phyloP scores from a whole-genome alignment of 2,888 invertebrate genomes.

The Perizoma flavofasciatum region DNA sequence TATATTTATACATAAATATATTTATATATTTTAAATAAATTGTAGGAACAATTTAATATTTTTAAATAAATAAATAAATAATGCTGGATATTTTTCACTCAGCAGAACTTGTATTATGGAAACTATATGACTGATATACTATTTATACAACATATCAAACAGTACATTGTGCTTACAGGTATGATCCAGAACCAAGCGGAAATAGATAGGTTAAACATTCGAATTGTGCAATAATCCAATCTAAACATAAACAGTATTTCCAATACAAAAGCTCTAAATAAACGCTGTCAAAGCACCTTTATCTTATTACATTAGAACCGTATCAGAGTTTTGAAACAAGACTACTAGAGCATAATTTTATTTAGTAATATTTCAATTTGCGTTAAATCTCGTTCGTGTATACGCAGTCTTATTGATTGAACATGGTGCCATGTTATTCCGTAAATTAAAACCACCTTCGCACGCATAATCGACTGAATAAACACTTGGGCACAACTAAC shows the following conservation, averaged over 20 bases:
- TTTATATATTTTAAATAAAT: too few species aligned
- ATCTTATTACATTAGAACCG: conserved; percentile 24
- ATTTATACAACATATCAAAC: too few species aligned
- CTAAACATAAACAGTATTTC: conserved; percentile 8
- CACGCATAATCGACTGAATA: conserved; percentile 68
- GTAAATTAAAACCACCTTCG: conserved; percentile 69
- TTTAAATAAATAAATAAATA: too few species aligned
- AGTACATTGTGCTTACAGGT: too few species aligned
- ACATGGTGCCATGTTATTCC: conserved; percentile 57
- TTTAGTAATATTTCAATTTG: conserved; percentile 37
- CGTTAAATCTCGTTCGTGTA: conserved; percentile 36
- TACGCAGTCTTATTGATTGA: conserved; percentile 43
- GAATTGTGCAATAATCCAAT: conserved; percentile 4
- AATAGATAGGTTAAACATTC: neutral
- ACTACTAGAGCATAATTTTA: conserved; percentile 36
- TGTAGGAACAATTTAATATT: too few species aligned
- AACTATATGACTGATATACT: too few species aligned
- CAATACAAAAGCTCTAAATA: conserved; percentile 19
- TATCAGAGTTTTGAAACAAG: conserved; percentile 24
- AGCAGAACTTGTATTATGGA: too few species aligned
- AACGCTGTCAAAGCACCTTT: conserved; percentile 21
- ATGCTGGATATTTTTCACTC: too few species aligned
- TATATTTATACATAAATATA: too few species aligned
- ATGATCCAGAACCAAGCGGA: neutral
- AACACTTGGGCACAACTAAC: conserved; percentile 49